Base-by-base conservation (phyloP, 2,113 vertebrate genomes). In the Brachyistius frenatus region DNA sequence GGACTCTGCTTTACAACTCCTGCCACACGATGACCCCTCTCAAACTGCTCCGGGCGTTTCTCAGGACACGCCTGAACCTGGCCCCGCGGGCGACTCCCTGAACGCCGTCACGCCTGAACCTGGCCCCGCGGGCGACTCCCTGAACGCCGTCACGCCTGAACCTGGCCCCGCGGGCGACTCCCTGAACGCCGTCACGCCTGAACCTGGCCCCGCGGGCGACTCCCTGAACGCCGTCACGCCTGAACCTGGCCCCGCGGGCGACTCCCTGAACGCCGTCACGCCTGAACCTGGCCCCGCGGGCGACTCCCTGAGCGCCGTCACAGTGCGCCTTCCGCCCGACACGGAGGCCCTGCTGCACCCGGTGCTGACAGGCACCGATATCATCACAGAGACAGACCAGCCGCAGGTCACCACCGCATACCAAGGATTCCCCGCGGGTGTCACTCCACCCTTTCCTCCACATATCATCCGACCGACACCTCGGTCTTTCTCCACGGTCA, bases 361-460 rank as follows among this genome's bases (percentile, higher is more conserved):
- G 7, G 57, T 13, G 8, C 44, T 60, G 1, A 62, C 52, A 37
- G 41, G 32, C 7, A 44, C 50, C 0, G 41, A 33, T 49, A 7
- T 33, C 39, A 53, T 31, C n/a, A 60, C 4, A n/a, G 53, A 32
- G 7, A 61, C 64, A n/a, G 30, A 53, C n/a, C 44, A 69, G 46
- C 67, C 61, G 10, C 56, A 75, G 53, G 35, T 50, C 44, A 15
- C 13, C n/a, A 23, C 67, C 47, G 53, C 78, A 68, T 23, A 66
- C 75, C 75, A 82, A 52, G 57, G 7, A 60, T 15, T 50, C 57
- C 66, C 36, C 16, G 31, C 30, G 74, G 55, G 5, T 10, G 9
- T 71, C 47, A 74, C 76, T 36, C 58, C 79, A 58, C 49, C 84
- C 61, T 11, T 15, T 36, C 36, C 71, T 74, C 49, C 69, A 16